Evolutionary conservation across 2,888 invertebrate genomes (phyloP).

Genomic region (Scaptomyza parva): DNA sequence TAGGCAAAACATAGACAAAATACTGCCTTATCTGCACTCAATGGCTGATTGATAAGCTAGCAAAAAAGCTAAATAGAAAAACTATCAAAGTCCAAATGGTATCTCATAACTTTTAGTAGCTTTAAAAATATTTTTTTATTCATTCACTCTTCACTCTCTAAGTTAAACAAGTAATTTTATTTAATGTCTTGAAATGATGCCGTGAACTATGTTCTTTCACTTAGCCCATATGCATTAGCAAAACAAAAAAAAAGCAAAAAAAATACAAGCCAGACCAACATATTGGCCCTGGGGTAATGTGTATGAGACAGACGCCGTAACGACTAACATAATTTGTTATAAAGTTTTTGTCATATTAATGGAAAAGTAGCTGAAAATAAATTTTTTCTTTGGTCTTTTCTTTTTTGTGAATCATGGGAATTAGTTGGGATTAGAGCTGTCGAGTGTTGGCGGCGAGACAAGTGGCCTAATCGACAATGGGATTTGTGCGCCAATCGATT

Average conservation of each 20-base stretch:
- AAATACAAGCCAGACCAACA: conserved; percentile 14
- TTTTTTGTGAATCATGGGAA: conserved; percentile 61
- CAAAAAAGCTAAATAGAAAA: neutral
- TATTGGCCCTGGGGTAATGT: conserved; percentile 14
- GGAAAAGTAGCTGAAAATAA: conserved; percentile 69
- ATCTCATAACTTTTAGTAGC: neutral
- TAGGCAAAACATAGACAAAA: conserved; percentile 4
- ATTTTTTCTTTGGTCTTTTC: conserved; percentile 26
- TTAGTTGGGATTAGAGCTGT: conserved; percentile 67
- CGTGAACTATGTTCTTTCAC: conserved; percentile 1
- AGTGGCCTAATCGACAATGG: conserved; percentile 48
- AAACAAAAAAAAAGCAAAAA: conserved; percentile 1
- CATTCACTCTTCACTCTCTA: neutral
- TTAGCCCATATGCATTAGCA: conserved; percentile 11
- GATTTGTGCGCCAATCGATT: conserved; percentile 68
- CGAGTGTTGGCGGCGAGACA: conserved; percentile 31
- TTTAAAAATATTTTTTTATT: neutral
- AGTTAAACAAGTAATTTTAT: neutral
- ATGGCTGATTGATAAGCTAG: conserved; percentile 6
- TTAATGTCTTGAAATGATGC: conserved; percentile 2
- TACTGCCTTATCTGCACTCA: neutral
- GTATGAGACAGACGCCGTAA: conserved; percentile 28
- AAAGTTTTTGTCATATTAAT: conserved; percentile 79
- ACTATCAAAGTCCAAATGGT: neutral
- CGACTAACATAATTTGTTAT: conserved; percentile 77